Percentiles rank a stretch among this genome's conserved stretches.
Conservation (phyloP, 2,888 invertebrate species). For the Melanostoma mellinum region DNA sequence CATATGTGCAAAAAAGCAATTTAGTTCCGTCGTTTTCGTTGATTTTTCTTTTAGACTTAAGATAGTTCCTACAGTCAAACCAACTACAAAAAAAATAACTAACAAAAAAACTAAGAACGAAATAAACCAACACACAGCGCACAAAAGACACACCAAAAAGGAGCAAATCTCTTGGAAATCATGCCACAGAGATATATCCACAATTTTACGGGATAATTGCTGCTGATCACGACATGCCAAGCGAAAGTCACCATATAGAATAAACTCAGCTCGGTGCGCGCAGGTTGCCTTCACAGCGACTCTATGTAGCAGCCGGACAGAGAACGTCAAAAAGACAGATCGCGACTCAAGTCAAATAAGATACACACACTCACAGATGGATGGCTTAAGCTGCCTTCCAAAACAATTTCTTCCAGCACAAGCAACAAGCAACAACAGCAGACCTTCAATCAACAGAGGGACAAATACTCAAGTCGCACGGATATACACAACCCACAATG, state of each 20-base stretch:
- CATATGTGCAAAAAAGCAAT: slow-evolving; percentile 71
- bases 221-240: slow-evolving; percentile 71
- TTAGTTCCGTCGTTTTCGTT: slow-evolving; percentile 55
- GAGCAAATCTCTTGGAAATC: slow-evolving; percentile 71
- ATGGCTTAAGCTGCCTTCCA: slow-evolving; percentile 37
- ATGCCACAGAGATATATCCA: slow-evolving; percentile 72
- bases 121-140: slow-evolving; percentile 25
- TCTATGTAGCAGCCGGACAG: slow-evolving; percentile 13
- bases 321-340: slow-evolving; percentile 66
- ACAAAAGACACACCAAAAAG: slow-evolving; percentile 59
- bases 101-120: slow-evolving; percentile 38
- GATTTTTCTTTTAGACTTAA: slow-evolving; percentile 15
- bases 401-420: slow-evolving; percentile 16
- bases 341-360: slow-evolving; percentile 47
- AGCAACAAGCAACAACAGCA: slow-evolving; percentile 21
- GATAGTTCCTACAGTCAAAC: slow-evolving; percentile 37
- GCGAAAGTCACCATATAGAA: slow-evolving; percentile 68
- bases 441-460: slow-evolving; percentile 66
- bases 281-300: slow-evolving; percentile 19
- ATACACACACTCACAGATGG: slow-evolving; percentile 60
- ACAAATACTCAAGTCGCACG: slow-evolving; percentile 33
- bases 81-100: slow-evolving; percentile 53
- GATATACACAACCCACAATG: slow-evolving; percentile 53
- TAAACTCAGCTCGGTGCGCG: slow-evolving; percentile 25
- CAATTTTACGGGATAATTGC: slow-evolving; percentile 73